Conservation (phyloP, 1,140 invertebrate species). For the Caenorhabditis brenneri region DNA sequence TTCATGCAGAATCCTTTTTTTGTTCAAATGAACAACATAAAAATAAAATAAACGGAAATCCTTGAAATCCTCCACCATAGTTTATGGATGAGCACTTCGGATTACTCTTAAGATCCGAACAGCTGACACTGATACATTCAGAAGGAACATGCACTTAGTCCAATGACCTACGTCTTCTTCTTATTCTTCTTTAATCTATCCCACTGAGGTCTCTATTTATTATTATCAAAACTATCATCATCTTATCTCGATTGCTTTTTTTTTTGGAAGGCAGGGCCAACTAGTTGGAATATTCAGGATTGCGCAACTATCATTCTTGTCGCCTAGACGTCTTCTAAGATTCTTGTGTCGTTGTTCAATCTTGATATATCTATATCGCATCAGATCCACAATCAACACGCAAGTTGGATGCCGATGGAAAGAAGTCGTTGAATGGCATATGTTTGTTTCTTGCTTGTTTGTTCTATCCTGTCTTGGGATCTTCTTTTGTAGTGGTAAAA, state of each 20-base stretch:
- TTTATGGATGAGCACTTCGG: neutral
- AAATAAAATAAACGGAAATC: constrained; percentile 4
- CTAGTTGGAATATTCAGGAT: constrained; percentile 35
- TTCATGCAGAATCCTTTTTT: too few relatives aligned
- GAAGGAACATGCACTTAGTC: constrained; percentile 23
- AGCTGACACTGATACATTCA: neutral
- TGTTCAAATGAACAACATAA: neutral
- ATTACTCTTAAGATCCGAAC: neutral
- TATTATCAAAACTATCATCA: neutral
- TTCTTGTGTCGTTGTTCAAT: constrained; percentile 29
- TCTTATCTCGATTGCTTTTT: constrained; percentile 39
- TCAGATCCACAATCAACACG: constrained; percentile 38
- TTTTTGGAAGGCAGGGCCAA: constrained; percentile 13
- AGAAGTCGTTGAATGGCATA: constrained; percentile 14
- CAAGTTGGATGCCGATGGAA: constrained; percentile 1
- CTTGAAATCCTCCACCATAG: neutral
- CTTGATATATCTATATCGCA: constrained; percentile 39
- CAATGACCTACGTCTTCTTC: constrained; percentile 9
- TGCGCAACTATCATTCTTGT: constrained; percentile 43
- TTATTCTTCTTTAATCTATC: neutral
- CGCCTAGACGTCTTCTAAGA: neutral
- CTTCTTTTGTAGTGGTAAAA: neutral
- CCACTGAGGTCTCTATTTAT: neutral
- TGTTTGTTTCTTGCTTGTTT: constrained; percentile 18
- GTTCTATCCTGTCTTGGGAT: neutral